These are phyloP conservation scores for Cottoperca gobio DNA, from an alignment of 2,797 vertebrate species.

Conservation along the genomic window DNA sequence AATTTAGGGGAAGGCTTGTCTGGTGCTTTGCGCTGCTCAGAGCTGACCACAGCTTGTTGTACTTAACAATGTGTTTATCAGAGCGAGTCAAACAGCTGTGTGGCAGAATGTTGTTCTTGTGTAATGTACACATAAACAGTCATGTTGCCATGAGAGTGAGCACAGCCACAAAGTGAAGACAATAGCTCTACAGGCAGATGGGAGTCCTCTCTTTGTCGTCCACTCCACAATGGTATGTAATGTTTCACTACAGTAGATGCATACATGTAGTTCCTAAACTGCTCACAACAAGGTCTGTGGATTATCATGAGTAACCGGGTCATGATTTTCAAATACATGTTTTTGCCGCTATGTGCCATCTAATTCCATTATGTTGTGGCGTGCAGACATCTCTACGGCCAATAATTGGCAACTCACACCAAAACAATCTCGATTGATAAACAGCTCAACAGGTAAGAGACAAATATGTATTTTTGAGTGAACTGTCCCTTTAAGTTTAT, in stretches of 20 bases:
- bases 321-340: no score
- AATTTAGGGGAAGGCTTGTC: conserved; percentile 45
- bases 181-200: background rate
- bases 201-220: conserved; percentile 4
- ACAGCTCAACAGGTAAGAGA: no score
- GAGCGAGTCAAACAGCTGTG: conserved; percentile 18
- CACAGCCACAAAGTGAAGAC: conserved; percentile 10
- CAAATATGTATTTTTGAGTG: background rate
- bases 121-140: conserved; percentile 8
- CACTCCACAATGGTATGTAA: background rate
- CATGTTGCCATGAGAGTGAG: background rate
- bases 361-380: no score
- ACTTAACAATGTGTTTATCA: conserved; percentile 31
- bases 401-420: no score
- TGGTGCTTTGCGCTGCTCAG: background rate
- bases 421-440: no score
- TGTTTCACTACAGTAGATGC: conserved; percentile 15
- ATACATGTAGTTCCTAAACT: background rate
- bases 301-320: no score
- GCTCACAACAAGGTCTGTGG: no score
- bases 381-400: no score
- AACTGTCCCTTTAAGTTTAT: no score
- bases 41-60: conserved; percentile 30
- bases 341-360: no score
- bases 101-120: conserved; percentile 2